Evolutionary conservation across 2,888 invertebrate species (phyloP).

Genomic region (Anaspis maculata): DNA sequence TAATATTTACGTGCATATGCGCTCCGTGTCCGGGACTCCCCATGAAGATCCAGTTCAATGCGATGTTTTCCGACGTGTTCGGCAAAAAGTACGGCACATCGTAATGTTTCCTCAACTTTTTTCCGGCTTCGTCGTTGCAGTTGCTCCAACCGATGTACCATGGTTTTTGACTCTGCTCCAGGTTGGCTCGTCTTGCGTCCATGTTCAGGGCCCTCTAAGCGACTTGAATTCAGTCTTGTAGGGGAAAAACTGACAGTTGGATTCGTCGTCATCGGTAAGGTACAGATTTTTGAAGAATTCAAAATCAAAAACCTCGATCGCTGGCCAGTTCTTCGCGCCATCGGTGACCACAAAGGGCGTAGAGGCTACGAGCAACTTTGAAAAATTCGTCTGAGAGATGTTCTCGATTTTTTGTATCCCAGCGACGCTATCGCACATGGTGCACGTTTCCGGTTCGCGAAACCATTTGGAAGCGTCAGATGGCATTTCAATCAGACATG

Average conservation of each 20-base stretch:
- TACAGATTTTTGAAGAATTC: conserved; percentile 78
- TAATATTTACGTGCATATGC: conserved; percentile 75
- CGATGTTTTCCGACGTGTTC: conserved; percentile 74
- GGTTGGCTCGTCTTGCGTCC: conserved; percentile 59
- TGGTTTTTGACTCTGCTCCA: conserved; percentile 41
- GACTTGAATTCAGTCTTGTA: conserved; percentile 80
- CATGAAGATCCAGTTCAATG: conserved; percentile 95
- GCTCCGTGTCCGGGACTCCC: conserved; percentile 92
- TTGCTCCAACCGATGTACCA: conserved; percentile 85
- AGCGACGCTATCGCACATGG: conserved; percentile 61
- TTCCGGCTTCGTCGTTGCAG: conserved; percentile 77
- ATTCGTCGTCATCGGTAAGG: conserved; percentile 40
- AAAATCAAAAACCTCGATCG: conserved; percentile 53
- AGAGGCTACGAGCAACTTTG: conserved; percentile 62
- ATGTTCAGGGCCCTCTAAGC: conserved; percentile 76
- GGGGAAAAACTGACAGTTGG: conserved; percentile 81
- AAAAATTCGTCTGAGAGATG: conserved; percentile 61
- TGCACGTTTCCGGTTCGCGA: conserved; percentile 74
- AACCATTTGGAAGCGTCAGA: conserved; percentile 43
- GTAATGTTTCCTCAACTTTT: conserved; percentile 69
- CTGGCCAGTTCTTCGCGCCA: conserved; percentile 75
- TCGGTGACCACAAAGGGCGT: conserved; percentile 80
- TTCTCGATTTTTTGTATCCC: conserved; percentile 58
- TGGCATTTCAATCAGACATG: conserved; percentile 38
- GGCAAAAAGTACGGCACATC: conserved; percentile 85